Percentiles rank a stretch among this genome's conserved stretches.
These are phyloP conservation scores for Holothuria glaberrima DNA, from an alignment of 35 echinoderm and acorn worm genomes.

Conservation along the genomic window DNA sequence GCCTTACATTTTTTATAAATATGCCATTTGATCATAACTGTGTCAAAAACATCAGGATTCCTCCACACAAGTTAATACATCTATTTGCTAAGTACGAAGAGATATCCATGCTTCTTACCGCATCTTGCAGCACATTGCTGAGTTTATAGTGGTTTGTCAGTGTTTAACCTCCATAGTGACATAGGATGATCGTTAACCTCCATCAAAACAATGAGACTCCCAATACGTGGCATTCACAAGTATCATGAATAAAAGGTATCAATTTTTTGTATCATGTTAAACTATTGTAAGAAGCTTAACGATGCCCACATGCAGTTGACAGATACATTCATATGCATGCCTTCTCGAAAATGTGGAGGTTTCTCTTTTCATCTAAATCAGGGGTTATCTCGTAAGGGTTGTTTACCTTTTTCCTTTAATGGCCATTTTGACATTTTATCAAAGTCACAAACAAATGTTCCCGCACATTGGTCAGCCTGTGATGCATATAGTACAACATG, in stretches of 20 bases:
- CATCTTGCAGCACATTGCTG: neutral
- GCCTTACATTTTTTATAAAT: neutral
- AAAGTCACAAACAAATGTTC: neutral
- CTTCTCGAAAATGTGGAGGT: neutral
- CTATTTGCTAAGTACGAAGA: slow-evolving; percentile 3
- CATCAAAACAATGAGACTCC: neutral
- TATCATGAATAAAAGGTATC: neutral
- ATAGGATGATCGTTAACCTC: too few species aligned
- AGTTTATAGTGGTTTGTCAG: neutral
- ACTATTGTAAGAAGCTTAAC: neutral
- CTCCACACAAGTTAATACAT: neutral
- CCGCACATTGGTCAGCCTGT: neutral
- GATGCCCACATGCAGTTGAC: neutral
- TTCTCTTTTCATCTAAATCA: neutral
- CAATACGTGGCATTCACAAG: neutral
- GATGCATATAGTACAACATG: neutral
- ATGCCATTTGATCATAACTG: neutral
- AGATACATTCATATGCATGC: too few species aligned
- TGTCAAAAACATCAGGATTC: neutral
- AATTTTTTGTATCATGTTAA: neutral
- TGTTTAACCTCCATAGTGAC: neutral
- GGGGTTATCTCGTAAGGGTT: neutral
- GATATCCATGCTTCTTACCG: neutral
- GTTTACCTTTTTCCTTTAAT: slow-evolving; percentile 2
- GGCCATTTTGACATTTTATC: neutral